phyloP scores from a whole-genome alignment of 1,140 invertebrate species.

The Heliconius congener region DNA sequence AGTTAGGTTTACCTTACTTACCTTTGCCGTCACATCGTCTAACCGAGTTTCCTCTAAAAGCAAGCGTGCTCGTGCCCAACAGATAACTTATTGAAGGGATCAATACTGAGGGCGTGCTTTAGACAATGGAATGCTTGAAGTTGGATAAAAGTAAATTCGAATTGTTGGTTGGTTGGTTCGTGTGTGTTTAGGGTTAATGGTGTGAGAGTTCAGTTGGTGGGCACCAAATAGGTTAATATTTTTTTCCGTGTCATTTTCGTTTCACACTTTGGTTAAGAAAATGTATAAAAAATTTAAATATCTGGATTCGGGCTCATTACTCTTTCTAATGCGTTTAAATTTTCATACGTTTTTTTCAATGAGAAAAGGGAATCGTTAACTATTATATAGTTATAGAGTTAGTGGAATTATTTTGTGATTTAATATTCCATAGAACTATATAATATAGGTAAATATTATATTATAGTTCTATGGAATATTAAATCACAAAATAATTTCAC shows the following conservation, averaged over 20 bases:
- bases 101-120: neutral
- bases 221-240: neutral
- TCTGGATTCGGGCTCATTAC: too few relatives aligned
- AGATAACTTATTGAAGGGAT: slow-evolving; percentile 29
- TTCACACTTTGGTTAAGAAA: too few relatives aligned
- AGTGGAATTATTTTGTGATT: neutral
- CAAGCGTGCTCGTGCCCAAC: slow-evolving; percentile 21
- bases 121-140: neutral
- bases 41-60: slow-evolving; percentile 34
- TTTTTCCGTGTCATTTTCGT: too few relatives aligned
- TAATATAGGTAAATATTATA: too few relatives aligned
- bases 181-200: neutral
- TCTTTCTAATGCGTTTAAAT: too few relatives aligned
- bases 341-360: too few relatives aligned
- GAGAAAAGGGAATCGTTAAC: too few relatives aligned
- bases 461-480: too few relatives aligned
- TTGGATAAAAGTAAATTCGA: neutral
- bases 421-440: too few relatives aligned
- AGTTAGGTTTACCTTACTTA: slow-evolving; percentile 25
- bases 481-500: neutral
- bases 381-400: neutral
- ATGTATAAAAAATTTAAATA: too few relatives aligned
- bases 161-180: neutral
- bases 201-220: neutral
- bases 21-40: slow-evolving; percentile 27